A percentile compares a stretch with the other conserved stretches of the same genome.
Conservation (phyloP, 2,888 invertebrate species). For the Ormyrus labotus region DNA sequence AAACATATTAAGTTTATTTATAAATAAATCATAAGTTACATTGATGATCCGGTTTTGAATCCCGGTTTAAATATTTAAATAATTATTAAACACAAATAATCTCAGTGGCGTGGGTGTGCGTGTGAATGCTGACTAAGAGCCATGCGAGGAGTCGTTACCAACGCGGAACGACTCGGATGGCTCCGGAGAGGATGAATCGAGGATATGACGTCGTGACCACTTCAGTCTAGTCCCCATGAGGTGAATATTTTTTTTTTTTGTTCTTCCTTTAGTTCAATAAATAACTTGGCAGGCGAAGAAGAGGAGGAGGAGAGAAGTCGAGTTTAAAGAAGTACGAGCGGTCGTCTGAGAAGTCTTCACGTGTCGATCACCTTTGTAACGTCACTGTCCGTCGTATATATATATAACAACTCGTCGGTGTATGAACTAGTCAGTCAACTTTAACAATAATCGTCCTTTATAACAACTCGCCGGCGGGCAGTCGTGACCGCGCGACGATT, state of each 20-base stretch:
- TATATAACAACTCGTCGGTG: background rate
- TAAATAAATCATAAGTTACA: slow-evolving; percentile 72
- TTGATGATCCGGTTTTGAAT: slow-evolving; percentile 60
- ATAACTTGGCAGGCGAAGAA: background rate
- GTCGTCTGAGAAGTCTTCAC: too few species aligned
- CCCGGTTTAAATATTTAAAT: slow-evolving; percentile 62
- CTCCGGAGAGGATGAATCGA: slow-evolving; percentile 44
- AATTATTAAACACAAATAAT: slow-evolving; percentile 66
- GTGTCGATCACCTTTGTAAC: too few species aligned
- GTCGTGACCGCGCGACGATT: background rate
- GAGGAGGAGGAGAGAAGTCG: too few species aligned
- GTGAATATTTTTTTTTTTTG: too few species aligned
- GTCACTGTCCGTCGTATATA: too few species aligned
- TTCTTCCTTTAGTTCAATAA: slow-evolving; percentile 28
- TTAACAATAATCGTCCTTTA: slow-evolving; percentile 20
- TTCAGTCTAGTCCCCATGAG: slow-evolving; percentile 48
- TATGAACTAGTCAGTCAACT: background rate
- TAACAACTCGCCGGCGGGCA: too few species aligned
- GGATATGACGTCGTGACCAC: slow-evolving; percentile 26
- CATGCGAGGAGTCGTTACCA: slow-evolving; percentile 51
- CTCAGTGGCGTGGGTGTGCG: slow-evolving; percentile 60
- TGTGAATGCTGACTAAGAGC: slow-evolving; percentile 65
- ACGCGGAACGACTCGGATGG: slow-evolving; percentile 21
- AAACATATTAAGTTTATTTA: slow-evolving; percentile 66
- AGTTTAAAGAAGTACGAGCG: too few species aligned